Conservation (phyloP, 2,797 vertebrate species). For the Lagorchestes hirsutus region DNA sequence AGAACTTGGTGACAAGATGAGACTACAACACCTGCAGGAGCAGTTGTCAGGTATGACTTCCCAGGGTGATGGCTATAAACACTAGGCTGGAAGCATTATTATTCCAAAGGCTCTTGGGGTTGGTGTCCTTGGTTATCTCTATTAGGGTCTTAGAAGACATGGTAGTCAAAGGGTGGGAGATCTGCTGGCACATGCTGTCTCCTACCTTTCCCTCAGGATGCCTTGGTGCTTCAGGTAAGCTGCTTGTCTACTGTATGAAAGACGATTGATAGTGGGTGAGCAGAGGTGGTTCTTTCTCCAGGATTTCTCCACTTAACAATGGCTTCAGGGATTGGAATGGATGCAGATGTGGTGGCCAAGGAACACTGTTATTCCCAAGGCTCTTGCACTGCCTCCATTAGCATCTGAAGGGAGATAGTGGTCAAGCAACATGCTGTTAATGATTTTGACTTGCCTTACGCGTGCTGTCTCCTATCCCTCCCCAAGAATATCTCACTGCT, state of each 20-base stretch:
- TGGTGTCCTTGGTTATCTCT: background rate
- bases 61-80: background rate
- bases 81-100: background rate
- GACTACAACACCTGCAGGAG: background rate
- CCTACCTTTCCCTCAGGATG: background rate
- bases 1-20: background rate
- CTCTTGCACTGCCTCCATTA: background rate
- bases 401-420: background rate
- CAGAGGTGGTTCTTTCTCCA: background rate
- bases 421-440: background rate
- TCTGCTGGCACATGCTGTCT: background rate
- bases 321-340: background rate
- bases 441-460: background rate
- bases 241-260: background rate
- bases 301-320: background rate
- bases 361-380: background rate
- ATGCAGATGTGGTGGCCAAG: background rate
- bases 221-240: background rate
- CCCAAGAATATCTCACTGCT: background rate
- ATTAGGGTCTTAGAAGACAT: background rate
- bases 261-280: background rate
- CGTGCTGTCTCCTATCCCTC: background rate
- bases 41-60: background rate
- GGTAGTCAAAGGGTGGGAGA: background rate
- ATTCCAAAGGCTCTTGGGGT: background rate